phyloP scores from a whole-genome alignment of 1,140 invertebrate genomes.

The Drosophila oshimai region DNA sequence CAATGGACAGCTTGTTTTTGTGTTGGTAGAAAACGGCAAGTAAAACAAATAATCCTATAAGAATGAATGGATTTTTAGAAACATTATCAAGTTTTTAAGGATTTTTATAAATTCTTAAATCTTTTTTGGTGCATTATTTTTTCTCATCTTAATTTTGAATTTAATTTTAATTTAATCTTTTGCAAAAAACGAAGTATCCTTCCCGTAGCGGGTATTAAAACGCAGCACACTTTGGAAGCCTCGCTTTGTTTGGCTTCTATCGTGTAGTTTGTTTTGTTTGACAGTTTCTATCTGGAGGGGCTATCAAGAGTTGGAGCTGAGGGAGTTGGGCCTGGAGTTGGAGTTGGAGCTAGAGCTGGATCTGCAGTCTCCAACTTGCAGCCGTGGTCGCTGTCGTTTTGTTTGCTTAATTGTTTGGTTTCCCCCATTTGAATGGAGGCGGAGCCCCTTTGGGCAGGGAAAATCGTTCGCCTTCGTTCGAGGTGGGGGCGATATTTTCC shows the following conservation, averaged over 20 bases:
- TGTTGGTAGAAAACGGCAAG: too few species aligned
- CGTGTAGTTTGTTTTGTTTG: constrained; percentile 76
- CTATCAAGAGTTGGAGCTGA: constrained; percentile 36
- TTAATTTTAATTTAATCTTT: too few species aligned
- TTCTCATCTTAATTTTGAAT: too few species aligned
- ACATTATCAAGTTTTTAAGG: too few species aligned
- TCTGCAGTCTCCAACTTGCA: constrained; percentile 26
- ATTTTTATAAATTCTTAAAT: not conserved
- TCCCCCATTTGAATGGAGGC: constrained; percentile 18
- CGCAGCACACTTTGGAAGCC: constrained; percentile 66
- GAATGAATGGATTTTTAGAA: too few species aligned
- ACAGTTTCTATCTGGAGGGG: constrained; percentile 63
- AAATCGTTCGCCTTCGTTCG: constrained; percentile 20
- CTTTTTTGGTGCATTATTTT: too few species aligned
- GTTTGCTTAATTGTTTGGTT: constrained; percentile 70
- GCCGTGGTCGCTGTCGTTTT: constrained; percentile 52
- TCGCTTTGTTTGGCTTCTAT: constrained; percentile 53
- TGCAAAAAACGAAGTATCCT: too few species aligned
- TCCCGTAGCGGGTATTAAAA: constrained; percentile 20
- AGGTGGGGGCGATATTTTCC: constrained; percentile 40
- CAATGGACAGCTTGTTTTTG: too few species aligned
- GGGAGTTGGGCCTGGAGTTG: constrained; percentile 16
- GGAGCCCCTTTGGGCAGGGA: constrained; percentile 15
- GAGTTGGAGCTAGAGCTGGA: not conserved
- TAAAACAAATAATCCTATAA: too few species aligned